Base-by-base conservation (phyloP, 2,113 vertebrate species). In the Peromyscus maniculatus region DNA sequence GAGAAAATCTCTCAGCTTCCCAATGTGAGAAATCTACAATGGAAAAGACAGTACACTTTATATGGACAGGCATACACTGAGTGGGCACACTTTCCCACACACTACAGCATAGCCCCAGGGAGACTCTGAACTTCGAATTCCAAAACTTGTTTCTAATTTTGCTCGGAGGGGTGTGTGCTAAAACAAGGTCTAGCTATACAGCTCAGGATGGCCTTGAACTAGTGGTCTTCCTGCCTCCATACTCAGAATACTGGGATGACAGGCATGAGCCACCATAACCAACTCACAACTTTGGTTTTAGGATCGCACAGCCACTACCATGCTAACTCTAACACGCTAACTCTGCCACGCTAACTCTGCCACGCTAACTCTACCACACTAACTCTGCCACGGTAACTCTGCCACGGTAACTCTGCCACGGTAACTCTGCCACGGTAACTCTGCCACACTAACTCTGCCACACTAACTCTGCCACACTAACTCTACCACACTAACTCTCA, bases 1-100 rank as follows among this genome's bases (percentile, higher is more conserved):
- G 94, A 99, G 99, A 98, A 99, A 99, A 97, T 99, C 99, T 98
- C 99, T 99, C 98, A 99, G 98, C 94, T 99, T 99, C 94, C 99
- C 99, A 98, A 99, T 99, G 98, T 99, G 99, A 15, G 99, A 99
- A 97, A 99, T 99, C 99, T 99, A 98, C 93, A 98, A 94, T 71
- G 5, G 0, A 98, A 86, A 97, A 87, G 49, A 91, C 96, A 95
- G 22, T n/a, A 72, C 1, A 49, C 28, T 66, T 94, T 19, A 75
- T 24, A 86, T 19, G 59, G 22, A 62, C 12, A 86, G 43, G 24
- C 7, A 17, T 3, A 24, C 9, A n/a, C 33, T 49, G 62, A 31
- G 13, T 1, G 19, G 62, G 12, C 0, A 24, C 5, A 80, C 6
- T 79, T 49, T 93, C 91, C 92, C 46, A 84, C 71, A 79, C 13